Percentiles rank a stretch among this genome's conserved stretches.
phyloP scores from a whole-genome alignment of 2,797 vertebrate genomes.

The Spheniscus humboldti region DNA sequence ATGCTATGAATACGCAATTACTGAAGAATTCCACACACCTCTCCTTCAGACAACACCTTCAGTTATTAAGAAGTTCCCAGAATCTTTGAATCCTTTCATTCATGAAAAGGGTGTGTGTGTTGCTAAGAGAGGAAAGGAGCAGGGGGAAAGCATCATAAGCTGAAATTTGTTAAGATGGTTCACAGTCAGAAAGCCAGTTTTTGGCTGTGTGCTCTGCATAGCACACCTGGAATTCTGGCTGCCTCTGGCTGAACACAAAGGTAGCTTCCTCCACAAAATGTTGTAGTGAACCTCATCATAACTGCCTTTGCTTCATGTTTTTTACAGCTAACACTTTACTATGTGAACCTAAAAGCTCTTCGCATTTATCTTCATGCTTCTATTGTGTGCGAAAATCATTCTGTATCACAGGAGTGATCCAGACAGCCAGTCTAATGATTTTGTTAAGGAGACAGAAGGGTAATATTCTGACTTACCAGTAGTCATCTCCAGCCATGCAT shows the following conservation, averaged over 20 bases:
- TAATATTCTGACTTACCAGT: slow-evolving; percentile 83
- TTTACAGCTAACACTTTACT: not conserved
- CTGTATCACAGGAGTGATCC: not conserved
- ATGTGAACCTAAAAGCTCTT: not conserved
- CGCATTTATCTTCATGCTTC: not conserved
- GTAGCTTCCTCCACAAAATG: not conserved
- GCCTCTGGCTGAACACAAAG: not conserved
- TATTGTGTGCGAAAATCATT: not conserved
- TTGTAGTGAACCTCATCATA: not conserved
- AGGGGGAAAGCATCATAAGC: not conserved
- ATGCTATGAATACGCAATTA: not conserved
- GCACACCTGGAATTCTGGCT: not conserved
- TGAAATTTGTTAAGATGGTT: not conserved
- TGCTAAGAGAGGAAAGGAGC: not conserved
- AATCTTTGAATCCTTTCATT: not conserved
- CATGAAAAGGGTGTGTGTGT: not conserved
- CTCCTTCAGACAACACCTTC: not conserved
- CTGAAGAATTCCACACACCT: not conserved
- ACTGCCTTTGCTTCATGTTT: not conserved
- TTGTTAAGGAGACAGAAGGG: not conserved
- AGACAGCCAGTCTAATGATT: not conserved
- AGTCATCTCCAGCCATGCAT: slow-evolving; percentile 97
- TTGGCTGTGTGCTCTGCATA: not conserved
- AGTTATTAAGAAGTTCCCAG: not conserved
- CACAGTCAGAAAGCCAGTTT: not conserved